Percentiles rank a stretch among this genome's conserved stretches.
These are phyloP conservation scores for Leptonema lineaticorne DNA, from an alignment of 1,140 invertebrate genomes.

Conservation along the genomic window DNA sequence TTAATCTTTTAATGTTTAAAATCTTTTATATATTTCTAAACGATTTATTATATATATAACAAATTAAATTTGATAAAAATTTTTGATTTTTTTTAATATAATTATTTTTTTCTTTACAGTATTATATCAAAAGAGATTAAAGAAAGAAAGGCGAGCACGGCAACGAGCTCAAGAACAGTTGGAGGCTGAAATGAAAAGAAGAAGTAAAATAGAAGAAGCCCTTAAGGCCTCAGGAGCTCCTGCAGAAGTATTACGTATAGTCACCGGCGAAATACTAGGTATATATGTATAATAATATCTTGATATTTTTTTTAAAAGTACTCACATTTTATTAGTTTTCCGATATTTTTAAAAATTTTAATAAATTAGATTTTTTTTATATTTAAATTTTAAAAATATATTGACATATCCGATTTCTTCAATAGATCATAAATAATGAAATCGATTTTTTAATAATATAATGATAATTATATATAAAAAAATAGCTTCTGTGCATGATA, in stretches of 20 bases:
- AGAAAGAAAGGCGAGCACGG: conserved; percentile 80
- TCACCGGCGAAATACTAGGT: conserved; percentile 66
- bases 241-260: conserved; percentile 72
- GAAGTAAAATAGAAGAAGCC: conserved; percentile 76
- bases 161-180: conserved; percentile 81
- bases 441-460: not conserved
- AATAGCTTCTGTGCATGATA: too few species aligned
- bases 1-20: not conserved
- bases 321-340: too few species aligned
- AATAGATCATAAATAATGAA: too few species aligned
- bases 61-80: not conserved
- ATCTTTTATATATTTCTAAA: not conserved
- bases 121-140: conserved; percentile 81
- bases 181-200: conserved; percentile 74
- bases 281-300: conserved; percentile 14
- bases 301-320: too few species aligned
- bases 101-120: conserved; percentile 62
- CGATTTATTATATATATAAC: not conserved
- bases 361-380: too few species aligned
- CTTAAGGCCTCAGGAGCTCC: conserved; percentile 75
- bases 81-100: not conserved
- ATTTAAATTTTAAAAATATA: too few species aligned
- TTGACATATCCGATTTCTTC: too few species aligned
- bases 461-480: not conserved
- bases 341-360: too few species aligned